Base-by-base conservation (phyloP, 2,888 invertebrate species). In the Agyllia agylla region DNA sequence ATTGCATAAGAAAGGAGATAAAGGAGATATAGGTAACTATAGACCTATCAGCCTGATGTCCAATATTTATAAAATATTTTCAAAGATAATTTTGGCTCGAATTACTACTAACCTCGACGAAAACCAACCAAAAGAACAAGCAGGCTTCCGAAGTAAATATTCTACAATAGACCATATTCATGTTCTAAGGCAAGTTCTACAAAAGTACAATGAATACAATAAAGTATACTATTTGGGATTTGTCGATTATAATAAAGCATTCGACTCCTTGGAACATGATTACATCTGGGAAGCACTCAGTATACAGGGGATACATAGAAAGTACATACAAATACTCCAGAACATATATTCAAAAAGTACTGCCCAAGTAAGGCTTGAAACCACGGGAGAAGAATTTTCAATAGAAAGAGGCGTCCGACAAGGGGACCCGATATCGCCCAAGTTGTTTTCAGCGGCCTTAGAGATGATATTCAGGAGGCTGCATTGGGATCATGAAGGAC, bases 11-110 rank as follows among this genome's bases (percentile, higher is more conserved):
- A 91, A 90, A 64, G 91, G 90, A 0, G 84, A 88, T 57, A 83
- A 33, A 31, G 38, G 35, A 15, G 90, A 90, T 42, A 87, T 92
- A 38, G 87, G 82, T 3, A 92, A 92, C 24, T 92, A 89, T 83
- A 27, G 91, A 64, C 92, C 92, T n/a, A 93, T 91, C 17, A 90
- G 91, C 27, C 42, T 92, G 8, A 86, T 88, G 73, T 87, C 90
- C 13, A 80, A 82, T 13, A 57, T 93, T 1, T 91, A 89, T 70
- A 93, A 92, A 87, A 24, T 94, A 4, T 93, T 92, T 75, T 84
- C 90, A n/a, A 93, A 92, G 57, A 86, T 88, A 57, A 81, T 94
- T n/a, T 64, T 86, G 6, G 78, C 70, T 15, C 20, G 90, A 83
- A 79, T 92, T 17, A 49, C 78, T 3, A 70, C 83, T 15, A 49